A percentile compares a stretch with the other conserved stretches of the same genome.
Evolutionary conservation across 2,888 invertebrate species (phyloP).

Genomic region (Gari tellinella): DNA sequence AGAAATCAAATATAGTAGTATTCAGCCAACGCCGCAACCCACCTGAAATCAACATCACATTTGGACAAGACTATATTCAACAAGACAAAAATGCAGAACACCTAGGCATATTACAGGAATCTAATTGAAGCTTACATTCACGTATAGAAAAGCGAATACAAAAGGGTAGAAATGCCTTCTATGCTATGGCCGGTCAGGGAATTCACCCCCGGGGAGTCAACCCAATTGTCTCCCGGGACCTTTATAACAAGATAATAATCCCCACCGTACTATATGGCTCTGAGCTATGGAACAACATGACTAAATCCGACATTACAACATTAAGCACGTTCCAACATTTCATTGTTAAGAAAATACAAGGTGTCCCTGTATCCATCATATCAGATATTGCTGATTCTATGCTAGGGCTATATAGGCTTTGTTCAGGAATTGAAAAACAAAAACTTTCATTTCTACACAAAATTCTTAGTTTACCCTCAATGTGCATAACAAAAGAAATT

Average conservation of each 20-base stretch:
- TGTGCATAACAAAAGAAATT: constrained; percentile 1
- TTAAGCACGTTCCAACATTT: not conserved
- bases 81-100: not conserved
- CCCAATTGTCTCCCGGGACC: not conserved
- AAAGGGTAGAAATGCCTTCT: constrained; percentile 5
- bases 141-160: constrained; percentile 7
- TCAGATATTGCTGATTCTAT: constrained; percentile 4
- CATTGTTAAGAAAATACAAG: constrained; percentile 9
- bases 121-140: not conserved
- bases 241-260: not conserved
- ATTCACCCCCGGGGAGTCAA: not conserved
- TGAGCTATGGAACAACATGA: constrained; percentile 8
- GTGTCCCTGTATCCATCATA: not conserved
- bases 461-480: not conserved
- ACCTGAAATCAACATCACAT: not conserved
- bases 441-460: constrained; percentile 6
- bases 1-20: constrained; percentile 1
- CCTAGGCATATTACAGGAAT: constrained; percentile 5
- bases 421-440: not conserved
- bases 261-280: constrained; percentile 2
- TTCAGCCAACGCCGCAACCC: not conserved
- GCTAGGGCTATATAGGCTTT: constrained; percentile 2
- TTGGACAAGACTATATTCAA: not conserved
- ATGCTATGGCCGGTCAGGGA: constrained; percentile 3
- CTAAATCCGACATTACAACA: not conserved